Evolutionary conservation across 2,888 invertebrate genomes (phyloP), one percentile per base, ranked within the genome.

Genomic region (Candidula unifasciata): DNA sequence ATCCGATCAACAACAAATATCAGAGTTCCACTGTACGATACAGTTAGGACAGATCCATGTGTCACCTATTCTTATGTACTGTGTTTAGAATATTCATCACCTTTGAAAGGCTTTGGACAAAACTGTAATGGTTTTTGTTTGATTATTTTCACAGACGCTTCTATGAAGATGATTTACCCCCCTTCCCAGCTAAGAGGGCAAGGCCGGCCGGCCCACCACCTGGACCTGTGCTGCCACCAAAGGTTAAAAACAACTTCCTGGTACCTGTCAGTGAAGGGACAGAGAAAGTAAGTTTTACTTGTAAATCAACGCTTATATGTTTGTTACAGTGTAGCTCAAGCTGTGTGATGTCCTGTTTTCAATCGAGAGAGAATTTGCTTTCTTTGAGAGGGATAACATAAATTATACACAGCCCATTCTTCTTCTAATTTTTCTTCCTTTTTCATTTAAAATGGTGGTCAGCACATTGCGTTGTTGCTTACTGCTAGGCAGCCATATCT

Each of bases 241-340:
- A 18, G 8, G 30, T 6, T 0, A 27, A 18, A 27, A 30, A 69
- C 24, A 71, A 78, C 35, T 83, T 69, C 33, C 1, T 83, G 21
- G 83, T 83, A 18, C 83, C 83, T 33, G 78, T 83, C n/a, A 78
- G 76, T 57, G 54, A 57, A n/a, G 83, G 83, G 3, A 83, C 83
- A 69, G 83, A 83, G 24, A 35, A 78, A 69, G 83, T 83, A 64
- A 3, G 18, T 13, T 76, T 35, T 16, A 52, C 1, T 44, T 27
- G 21, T 21, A 52, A n/a, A 27, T 24, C 1, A 13, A 76, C 60
- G 3, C 21, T 60, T 16, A 18, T 60, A 60, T 8, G 60, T 60
- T 5, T 60, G 60, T 60, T 60, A 21, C 44, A 44, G 18, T 64
- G 64, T 64, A 13, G 13, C 44, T 44, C 13, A 44, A 10, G 44